These are phyloP conservation scores for Garrulus glandarius DNA, from an alignment of 2,797 vertebrate species.

Conservation along the genomic window DNA sequence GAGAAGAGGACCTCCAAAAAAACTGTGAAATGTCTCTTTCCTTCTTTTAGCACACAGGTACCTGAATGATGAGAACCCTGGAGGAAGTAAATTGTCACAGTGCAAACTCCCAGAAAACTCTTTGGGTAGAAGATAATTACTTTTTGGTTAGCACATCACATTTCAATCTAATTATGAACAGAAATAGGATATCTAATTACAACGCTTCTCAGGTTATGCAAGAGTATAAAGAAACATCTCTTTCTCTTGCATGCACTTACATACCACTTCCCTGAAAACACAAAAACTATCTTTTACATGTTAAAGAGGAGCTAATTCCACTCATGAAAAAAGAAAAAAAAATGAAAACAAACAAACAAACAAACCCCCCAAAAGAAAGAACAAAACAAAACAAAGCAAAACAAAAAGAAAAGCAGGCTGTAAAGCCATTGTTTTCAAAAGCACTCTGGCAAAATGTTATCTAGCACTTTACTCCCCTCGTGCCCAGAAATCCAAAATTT, in stretches of 20 bases:
- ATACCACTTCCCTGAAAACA: neutral
- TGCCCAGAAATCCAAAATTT: neutral
- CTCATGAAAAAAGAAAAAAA: rapidly evolving
- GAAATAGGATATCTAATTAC: neutral
- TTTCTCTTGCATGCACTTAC: neutral
- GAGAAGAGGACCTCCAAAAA: neutral
- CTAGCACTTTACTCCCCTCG: neutral
- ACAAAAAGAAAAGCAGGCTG: no score
- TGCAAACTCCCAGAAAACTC: neutral
- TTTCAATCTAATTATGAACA: neutral
- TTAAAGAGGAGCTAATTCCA: neutral
- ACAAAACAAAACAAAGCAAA: no score
- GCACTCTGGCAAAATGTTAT: neutral
- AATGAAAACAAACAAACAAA: no score
- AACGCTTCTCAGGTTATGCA: neutral
- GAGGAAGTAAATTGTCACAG: neutral
- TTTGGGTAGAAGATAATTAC: neutral
- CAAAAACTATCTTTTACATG: neutral
- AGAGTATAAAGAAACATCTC: neutral
- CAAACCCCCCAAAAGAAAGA: no score
- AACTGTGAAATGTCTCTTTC: neutral
- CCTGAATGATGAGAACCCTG: neutral
- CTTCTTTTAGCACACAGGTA: neutral
- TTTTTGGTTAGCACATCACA: neutral
- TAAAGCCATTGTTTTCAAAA: neutral